Evolutionary conservation across 2,888 invertebrate species (phyloP), one percentile per base, ranked within the genome.

Genomic region (Microdon myrmicae): DNA sequence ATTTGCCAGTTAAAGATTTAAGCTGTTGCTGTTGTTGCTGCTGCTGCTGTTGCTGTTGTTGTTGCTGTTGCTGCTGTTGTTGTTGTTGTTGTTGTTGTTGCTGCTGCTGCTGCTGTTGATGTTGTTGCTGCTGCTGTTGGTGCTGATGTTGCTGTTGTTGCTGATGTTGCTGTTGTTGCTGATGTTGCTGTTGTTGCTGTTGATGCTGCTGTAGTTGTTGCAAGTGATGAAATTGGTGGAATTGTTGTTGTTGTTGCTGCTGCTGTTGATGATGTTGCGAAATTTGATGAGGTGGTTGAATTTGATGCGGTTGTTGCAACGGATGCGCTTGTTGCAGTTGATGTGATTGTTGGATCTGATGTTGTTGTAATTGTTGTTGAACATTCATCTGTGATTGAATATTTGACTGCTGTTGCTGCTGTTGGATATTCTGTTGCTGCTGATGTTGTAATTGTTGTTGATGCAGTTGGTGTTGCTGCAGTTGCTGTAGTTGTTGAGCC

Each of bases 381-480:
- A 59, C 29, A 48, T 51, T 54, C 56, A 45, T 20, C 28, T 48
- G 28, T 51, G 43, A 44, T 20, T n/a, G n/a, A 8, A 43, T 56
- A 28, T 44, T 47, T 48, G 34, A 20, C 53, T 43, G 67, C 25
- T 54, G 56, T 53, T 35, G 55, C 58, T 37, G 59, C 45, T 56
- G 56, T 17, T 13, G 60, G 3, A 38, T 26, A 10, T 56, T 51
- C 23, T 60, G 60, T 23, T 31, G 45, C 32, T 49, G 68, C 4
- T 38, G 28, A 14, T n/a, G 37, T 37, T 44, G 56, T 38, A 34
- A 43, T 35, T 39, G 35, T 43, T 34, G 44, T 59, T 45, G 66
- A 1, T 68, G 67, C 1, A 70, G 68, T 31, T 70, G 67, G 4
- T 72, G 71, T 14, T 73, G 71, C 3, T 28, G 29, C 2, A 23